Percentiles rank a stretch among this genome's conserved stretches.
Evolutionary conservation across 2,113 vertebrate species (phyloP).

Genomic region (Camelus dromedarius): DNA sequence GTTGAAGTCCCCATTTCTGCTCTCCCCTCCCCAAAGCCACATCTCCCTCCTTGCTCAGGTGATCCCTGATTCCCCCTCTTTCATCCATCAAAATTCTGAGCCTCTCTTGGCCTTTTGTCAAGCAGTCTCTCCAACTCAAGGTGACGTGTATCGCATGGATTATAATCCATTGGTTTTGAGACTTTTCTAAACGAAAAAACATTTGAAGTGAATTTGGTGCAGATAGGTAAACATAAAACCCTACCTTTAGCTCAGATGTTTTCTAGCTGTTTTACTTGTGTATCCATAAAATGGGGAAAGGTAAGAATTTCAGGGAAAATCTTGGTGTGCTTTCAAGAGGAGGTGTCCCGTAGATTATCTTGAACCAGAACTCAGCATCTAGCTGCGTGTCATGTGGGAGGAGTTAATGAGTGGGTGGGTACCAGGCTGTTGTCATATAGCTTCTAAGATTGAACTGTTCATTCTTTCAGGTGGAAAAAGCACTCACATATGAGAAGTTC

Average conservation of each 20-base stretch:
- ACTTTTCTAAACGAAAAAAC: neutral
- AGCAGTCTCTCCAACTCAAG: neutral
- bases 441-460: neutral
- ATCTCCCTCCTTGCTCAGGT: too few species aligned
- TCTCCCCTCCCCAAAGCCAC: neutral
- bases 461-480: slow-evolving; percentile 89
- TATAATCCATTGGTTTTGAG: neutral
- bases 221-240: neutral
- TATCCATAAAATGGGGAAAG: neutral
- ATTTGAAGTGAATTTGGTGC: neutral
- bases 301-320: neutral
- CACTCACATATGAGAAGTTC: slow-evolving; percentile 91
- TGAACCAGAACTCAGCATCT: neutral
- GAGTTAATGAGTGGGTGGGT: too few species aligned
- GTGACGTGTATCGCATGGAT: neutral
- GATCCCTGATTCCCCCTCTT: neutral
- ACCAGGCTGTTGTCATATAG: neutral
- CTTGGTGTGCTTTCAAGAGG: neutral
- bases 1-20: too few species aligned
- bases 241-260: neutral
- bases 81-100: neutral
- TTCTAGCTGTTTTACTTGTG: neutral
- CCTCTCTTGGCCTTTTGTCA: neutral
- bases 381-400: neutral
- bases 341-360: neutral